A percentile compares a stretch with the other conserved stretches of the same genome.
Evolutionary conservation across 2,888 invertebrate genomes (phyloP).

Genomic region (Drosophila engyochracea): DNA sequence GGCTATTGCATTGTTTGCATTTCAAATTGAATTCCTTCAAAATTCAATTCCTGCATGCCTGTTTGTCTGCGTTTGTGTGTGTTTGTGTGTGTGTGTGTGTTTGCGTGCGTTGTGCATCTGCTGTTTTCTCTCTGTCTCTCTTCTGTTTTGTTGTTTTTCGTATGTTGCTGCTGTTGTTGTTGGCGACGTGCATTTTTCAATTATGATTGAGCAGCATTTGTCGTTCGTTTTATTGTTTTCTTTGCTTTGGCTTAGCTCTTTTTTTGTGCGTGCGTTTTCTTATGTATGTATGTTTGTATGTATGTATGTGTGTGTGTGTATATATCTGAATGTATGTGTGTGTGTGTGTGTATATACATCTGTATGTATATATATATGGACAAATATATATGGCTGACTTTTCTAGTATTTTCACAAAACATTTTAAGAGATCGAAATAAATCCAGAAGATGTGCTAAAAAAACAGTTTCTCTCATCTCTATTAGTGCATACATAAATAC

Average conservation of each 20-base stretch:
- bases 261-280: conserved; percentile 43
- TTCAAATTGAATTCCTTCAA: conserved; percentile 80
- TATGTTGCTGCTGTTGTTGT: conserved; percentile 32
- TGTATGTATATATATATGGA: conserved; percentile 21
- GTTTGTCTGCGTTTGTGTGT: conserved; percentile 13
- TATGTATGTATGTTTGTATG: neutral
- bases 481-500: neutral
- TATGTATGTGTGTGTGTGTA: neutral
- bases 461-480: neutral
- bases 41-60: conserved; percentile 56
- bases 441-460: neutral
- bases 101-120: conserved; percentile 77
- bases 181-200: conserved; percentile 73
- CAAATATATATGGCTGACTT: neutral
- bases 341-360: conserved; percentile 1
- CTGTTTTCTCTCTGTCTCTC: conserved; percentile 65
- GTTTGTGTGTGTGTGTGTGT: conserved; percentile 46
- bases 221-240: conserved; percentile 76
- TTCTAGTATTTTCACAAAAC: neutral
- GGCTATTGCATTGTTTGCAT: conserved; percentile 75
- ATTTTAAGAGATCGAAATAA: neutral
- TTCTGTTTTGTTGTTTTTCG: conserved; percentile 49
- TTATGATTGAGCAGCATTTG: conserved; percentile 80
- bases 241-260: conserved; percentile 73
- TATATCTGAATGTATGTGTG: too few relatives aligned